phyloP scores from a whole-genome alignment of 2,113 vertebrate species.

The Eurypyga helias region DNA sequence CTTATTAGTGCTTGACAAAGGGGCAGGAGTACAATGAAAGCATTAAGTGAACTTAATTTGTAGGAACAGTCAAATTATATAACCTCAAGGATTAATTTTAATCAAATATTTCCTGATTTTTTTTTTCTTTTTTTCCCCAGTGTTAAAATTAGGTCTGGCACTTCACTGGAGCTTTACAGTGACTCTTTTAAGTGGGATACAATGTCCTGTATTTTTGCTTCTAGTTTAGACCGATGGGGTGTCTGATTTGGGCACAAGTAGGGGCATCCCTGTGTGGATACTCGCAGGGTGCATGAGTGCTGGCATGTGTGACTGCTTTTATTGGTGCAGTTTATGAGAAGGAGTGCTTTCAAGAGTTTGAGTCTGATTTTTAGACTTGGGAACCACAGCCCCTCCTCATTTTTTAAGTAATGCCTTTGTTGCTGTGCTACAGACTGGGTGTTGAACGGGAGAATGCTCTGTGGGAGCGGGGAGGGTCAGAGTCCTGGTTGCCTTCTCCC shows the following conservation, averaged over 20 bases:
- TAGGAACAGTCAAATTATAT: background rate
- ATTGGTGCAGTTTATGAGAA: background rate
- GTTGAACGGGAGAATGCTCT: background rate
- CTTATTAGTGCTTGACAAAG: background rate
- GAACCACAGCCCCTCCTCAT: background rate
- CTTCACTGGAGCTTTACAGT: background rate
- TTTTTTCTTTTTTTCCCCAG: background rate
- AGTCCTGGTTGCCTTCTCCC: background rate
- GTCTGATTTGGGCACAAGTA: background rate
- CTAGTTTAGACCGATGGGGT: background rate
- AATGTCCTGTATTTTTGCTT: background rate
- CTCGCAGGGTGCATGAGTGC: fast-evolving
- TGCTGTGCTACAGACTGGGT: background rate
- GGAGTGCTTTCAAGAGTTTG: background rate
- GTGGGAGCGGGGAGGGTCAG: background rate
- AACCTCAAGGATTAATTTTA: constrained; percentile 34
- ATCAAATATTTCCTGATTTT: constrained; percentile 26
- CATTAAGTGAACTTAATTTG: background rate
- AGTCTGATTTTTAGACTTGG: background rate
- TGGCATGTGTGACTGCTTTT: background rate
- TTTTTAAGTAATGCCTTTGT: background rate
- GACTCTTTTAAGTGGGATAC: background rate
- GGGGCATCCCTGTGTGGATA: fast-evolving
- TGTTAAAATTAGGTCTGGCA: background rate
- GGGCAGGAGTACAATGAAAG: background rate